Conservation (phyloP, 2,888 invertebrate species). For the Cerastis rubricosa region DNA sequence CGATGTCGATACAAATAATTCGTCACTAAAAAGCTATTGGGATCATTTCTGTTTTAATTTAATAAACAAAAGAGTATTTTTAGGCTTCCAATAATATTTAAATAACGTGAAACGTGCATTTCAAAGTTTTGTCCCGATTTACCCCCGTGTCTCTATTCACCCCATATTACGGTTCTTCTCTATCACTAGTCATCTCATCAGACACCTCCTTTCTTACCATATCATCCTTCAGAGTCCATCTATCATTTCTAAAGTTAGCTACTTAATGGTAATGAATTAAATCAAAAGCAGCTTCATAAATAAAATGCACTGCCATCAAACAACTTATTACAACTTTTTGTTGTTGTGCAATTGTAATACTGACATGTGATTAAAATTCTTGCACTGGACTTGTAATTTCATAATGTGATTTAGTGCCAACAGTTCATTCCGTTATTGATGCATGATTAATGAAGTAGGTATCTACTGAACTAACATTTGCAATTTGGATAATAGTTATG, state of each 20-base stretch:
- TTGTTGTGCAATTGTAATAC: constrained; percentile 21
- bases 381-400: not conserved
- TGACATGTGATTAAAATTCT: not conserved
- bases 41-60: no score
- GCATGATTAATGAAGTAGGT: constrained; percentile 5
- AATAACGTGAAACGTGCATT: no score
- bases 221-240: no score
- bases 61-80: no score
- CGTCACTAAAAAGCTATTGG: no score
- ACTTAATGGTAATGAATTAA: not conserved
- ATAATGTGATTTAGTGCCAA: constrained; percentile 25
- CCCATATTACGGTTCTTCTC: no score
- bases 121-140: no score
- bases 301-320: constrained; percentile 18
- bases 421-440: constrained; percentile 17
- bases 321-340: constrained; percentile 17
- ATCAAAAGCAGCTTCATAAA: not conserved
- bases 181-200: no score
- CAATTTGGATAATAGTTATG: not conserved
- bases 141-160: no score
- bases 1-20: no score
- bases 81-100: no score
- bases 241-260: not conserved
- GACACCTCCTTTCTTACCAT: no score
- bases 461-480: constrained; percentile 3